Conservation (phyloP, 2,113 vertebrate species). For the Dromaius novaehollandiae region DNA sequence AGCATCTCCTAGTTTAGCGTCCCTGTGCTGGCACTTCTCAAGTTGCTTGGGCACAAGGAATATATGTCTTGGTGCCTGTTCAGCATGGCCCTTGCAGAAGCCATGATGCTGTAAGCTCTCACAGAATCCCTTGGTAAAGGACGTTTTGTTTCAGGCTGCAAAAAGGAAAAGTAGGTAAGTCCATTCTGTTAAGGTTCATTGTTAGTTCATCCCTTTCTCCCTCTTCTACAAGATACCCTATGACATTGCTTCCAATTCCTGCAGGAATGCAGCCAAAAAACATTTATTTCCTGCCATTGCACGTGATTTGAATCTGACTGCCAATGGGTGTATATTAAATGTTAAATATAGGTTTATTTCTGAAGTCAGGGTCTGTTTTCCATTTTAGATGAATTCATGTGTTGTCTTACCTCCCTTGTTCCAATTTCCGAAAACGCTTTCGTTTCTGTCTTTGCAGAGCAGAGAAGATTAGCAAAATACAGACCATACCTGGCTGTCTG, state of each 20-base stretch:
- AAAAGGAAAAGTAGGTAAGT: background rate
- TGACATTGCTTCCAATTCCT: background rate
- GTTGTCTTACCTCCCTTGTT: background rate
- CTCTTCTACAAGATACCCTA: background rate
- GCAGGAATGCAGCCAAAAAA: background rate
- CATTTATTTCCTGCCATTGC: background rate
- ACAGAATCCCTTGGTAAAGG: background rate
- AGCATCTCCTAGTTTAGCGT: background rate
- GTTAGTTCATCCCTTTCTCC: background rate
- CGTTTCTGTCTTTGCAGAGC: constrained; percentile 80
- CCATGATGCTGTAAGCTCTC: background rate
- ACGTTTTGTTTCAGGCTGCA: background rate
- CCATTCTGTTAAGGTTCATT: background rate
- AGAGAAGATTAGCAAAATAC: constrained; percentile 95
- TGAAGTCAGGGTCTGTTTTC: background rate
- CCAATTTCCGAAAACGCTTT: background rate
- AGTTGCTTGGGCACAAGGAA: background rate
- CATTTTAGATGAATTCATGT: background rate
- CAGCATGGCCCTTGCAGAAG: background rate
- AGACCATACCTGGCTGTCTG: constrained; percentile 91
- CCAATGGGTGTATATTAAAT: background rate
- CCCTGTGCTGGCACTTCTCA: background rate
- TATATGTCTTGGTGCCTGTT: background rate
- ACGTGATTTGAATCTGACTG: background rate
- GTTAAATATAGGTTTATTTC: background rate